Evolutionary conservation across 64 coral and sea anemone species (phyloP).

Genomic region (Dendrophyllia cribrosa): DNA sequence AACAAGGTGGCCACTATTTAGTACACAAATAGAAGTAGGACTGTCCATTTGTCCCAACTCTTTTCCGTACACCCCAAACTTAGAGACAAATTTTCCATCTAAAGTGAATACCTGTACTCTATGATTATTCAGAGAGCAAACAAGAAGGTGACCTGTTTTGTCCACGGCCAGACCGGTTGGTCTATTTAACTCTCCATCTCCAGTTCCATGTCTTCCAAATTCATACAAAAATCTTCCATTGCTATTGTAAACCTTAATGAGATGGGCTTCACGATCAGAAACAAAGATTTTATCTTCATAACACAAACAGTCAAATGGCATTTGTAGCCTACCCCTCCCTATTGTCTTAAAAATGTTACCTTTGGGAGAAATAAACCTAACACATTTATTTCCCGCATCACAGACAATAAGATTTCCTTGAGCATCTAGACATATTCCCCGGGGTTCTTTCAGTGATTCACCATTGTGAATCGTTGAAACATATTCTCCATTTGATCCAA

Average conservation of each 20-base stretch:
- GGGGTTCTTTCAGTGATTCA: neutral
- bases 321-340: neutral
- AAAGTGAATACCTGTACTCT: neutral
- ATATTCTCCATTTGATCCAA: conserved; percentile 2
- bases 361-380: neutral
- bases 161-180: conserved; percentile 44
- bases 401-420: conserved; percentile 26
- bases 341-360: conserved; percentile 7
- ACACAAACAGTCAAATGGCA: neutral
- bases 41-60: neutral
- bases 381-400: conserved; percentile 13
- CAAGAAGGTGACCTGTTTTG: conserved; percentile 27
- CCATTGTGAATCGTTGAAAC: neutral
- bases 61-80: neutral
- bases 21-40: neutral
- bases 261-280: neutral
- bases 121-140: neutral
- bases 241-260: neutral
- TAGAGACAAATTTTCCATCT: conserved; percentile 8
- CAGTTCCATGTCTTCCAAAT: neutral
- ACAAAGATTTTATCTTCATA: neutral
- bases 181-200: conserved; percentile 4
- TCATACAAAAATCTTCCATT: conserved; percentile 1
- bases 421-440: conserved; percentile 21
- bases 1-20: neutral